These are phyloP conservation scores for Neodontobutis hainanensis DNA, from an alignment of 2,113 vertebrate species.

Conservation along the genomic window DNA sequence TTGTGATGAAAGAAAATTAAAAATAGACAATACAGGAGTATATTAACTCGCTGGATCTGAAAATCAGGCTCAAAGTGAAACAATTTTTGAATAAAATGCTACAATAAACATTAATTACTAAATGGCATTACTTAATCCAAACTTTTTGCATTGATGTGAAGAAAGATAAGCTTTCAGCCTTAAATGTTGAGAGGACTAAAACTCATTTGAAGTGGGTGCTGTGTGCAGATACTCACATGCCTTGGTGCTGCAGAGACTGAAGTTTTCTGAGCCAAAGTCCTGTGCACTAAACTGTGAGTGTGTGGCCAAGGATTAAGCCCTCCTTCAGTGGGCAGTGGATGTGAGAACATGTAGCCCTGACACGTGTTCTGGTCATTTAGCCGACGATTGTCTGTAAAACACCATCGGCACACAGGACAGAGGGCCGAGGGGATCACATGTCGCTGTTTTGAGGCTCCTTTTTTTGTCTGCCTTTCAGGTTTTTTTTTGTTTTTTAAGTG, in stretches of 20 bases:
- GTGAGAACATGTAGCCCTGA: constrained; percentile 22
- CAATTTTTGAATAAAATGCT: not conserved
- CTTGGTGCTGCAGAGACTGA: constrained; percentile 10
- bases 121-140: too few relatives aligned
- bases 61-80: not conserved
- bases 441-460: not conserved
- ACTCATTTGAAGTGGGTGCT: not conserved
- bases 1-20: not conserved
- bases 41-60: too few relatives aligned
- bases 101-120: too few relatives aligned
- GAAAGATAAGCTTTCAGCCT: too few relatives aligned
- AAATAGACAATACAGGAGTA: not conserved
- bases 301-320: constrained; percentile 40
- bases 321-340: constrained; percentile 43
- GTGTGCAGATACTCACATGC: constrained; percentile 67
- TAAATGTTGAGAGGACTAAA: too few relatives aligned
- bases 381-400: constrained; percentile 49
- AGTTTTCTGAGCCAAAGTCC: constrained; percentile 57
- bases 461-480: not conserved
- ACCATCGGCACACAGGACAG: not conserved
- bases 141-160: too few relatives aligned
- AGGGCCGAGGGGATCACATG: constrained; percentile 37
- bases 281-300: constrained; percentile 11
- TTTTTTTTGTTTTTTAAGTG: not conserved
- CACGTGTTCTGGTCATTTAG: not conserved